Evolutionary conservation across 2,113 vertebrate species (phyloP).

Genomic region (Notechis scutatus): DNA sequence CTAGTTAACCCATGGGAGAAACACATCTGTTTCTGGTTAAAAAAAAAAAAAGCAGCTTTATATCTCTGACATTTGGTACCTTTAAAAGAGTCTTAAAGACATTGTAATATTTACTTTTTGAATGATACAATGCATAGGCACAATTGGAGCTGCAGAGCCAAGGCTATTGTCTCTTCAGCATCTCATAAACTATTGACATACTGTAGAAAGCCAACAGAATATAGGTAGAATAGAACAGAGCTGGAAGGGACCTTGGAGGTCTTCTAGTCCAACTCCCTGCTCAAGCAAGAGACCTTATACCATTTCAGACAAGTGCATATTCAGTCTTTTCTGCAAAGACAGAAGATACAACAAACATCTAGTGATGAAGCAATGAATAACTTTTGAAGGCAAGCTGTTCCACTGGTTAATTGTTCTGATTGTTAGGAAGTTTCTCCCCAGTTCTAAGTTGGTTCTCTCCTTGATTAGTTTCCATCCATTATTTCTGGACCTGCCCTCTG

Average conservation of each 20-base stretch:
- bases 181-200: neutral
- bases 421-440: neutral
- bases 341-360: neutral
- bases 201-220: neutral
- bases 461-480: neutral
- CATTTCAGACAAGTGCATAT: neutral
- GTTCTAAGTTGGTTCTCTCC: neutral
- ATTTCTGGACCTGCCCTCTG: neutral
- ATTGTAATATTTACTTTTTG: neutral
- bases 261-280: neutral
- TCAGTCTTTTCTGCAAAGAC: neutral
- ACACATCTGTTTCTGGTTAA: neutral
- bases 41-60: neutral
- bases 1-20: neutral
- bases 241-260: neutral
- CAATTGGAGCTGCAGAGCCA: neutral
- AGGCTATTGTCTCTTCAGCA: neutral
- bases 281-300: neutral
- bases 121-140: neutral
- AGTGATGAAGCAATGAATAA: neutral
- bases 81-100: neutral
- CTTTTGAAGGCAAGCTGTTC: neutral
- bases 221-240: neutral
- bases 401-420: neutral
- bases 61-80: neutral